Percentiles rank a stretch among this genome's conserved stretches.
phyloP scores from a whole-genome alignment of 2,113 vertebrate species.

The Gnathonemus longibarbis region DNA sequence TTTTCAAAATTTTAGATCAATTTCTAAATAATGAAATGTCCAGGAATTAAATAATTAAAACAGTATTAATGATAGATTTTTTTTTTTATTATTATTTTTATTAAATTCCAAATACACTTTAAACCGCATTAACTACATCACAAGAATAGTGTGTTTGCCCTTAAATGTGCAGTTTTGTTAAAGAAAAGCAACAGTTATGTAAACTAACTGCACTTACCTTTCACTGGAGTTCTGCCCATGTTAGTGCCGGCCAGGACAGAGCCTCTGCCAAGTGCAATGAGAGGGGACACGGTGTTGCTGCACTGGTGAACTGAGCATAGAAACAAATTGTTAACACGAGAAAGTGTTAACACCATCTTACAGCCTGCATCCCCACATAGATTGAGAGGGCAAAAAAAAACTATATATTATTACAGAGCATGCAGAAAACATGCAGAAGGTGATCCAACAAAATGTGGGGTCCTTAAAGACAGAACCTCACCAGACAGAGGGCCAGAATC shows the following conservation, averaged over 20 bases:
- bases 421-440: background rate
- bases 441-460: background rate
- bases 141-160: background rate
- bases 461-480: background rate
- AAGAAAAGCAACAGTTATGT: background rate
- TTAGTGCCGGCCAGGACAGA: slow-evolving; percentile 31
- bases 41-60: background rate
- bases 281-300: background rate
- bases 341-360: background rate
- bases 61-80: background rate
- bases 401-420: background rate
- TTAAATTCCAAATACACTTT: background rate
- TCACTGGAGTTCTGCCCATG: slow-evolving; percentile 65
- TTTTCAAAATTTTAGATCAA: background rate
- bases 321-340: background rate
- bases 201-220: slow-evolving; percentile 43
- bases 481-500: background rate
- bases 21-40: background rate
- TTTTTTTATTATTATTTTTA: background rate
- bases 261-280: background rate
- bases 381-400: background rate
- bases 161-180: background rate
- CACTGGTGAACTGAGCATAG: background rate
- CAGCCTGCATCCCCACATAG: background rate
- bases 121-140: background rate